A percentile compares a stretch with the other conserved stretches of the same genome.
These are phyloP conservation scores for human DNA, from an alignment of 2,113 vertebrate genomes.

Conservation along the genomic window DNA sequence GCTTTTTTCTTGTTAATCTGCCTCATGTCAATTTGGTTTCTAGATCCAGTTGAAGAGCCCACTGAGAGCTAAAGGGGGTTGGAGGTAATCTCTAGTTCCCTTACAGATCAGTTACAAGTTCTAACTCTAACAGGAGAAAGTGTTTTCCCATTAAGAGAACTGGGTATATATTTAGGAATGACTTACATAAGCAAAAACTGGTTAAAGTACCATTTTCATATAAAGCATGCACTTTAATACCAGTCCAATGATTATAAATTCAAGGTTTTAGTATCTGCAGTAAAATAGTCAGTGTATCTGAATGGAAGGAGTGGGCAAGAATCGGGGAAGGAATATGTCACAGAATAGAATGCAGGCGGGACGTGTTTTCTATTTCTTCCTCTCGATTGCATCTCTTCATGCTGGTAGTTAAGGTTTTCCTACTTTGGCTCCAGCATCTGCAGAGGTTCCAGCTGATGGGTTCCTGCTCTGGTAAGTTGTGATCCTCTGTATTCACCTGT, in stretches of 20 bases:
- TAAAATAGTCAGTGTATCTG: not conserved
- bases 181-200: not conserved
- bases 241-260: not conserved
- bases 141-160: not conserved
- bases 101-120: not conserved
- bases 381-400: not conserved
- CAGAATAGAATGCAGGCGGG: not conserved
- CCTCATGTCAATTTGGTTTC: not conserved
- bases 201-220: not conserved
- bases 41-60: not conserved
- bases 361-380: not conserved
- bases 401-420: not conserved
- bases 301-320: not conserved
- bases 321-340: not conserved
- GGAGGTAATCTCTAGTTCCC: not conserved
- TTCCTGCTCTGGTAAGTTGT: not conserved
- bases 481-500: not conserved
- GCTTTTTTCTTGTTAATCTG: not conserved
- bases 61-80: not conserved
- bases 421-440: not conserved
- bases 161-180: not conserved
- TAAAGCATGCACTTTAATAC: not conserved
- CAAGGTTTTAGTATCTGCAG: not conserved
- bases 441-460: not conserved
- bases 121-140: not conserved